Evolutionary conservation across 2,888 invertebrate genomes (phyloP).

Genomic region (Cataglyphis livida): DNA sequence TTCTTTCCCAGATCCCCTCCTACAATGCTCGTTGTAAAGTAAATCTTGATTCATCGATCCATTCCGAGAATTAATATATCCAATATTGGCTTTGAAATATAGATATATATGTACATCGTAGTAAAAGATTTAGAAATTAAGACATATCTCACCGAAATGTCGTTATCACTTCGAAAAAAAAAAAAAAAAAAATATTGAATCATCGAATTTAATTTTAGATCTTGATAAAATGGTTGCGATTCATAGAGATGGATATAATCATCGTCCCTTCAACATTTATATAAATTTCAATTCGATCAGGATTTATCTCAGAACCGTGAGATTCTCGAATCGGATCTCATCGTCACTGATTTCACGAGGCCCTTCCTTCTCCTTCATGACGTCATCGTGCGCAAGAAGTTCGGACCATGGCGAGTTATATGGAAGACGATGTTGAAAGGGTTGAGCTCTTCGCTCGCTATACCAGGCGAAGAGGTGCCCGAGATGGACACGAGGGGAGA

Average conservation of each 20-base stretch:
- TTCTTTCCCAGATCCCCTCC: not conserved
- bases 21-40: too few species aligned
- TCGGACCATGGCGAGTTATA: slow-evolving; percentile 33
- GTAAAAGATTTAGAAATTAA: not conserved
- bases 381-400: slow-evolving; percentile 18
- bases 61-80: slow-evolving; percentile 3
- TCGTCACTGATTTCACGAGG: not conserved
- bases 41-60: slow-evolving; percentile 5
- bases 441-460: slow-evolving; percentile 9
- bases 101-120: not conserved
- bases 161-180: not conserved
- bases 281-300: slow-evolving; percentile 1
- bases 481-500: slow-evolving; percentile 20
- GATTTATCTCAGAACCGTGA: not conserved
- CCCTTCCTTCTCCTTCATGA: not conserved
- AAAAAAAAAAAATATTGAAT: not conserved
- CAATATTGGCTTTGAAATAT: not conserved
- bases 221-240: not conserved
- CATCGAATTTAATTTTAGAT: not conserved
- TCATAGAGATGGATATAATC: not conserved
- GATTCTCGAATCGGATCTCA: not conserved
- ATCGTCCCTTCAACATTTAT: not conserved
- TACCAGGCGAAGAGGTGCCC: slow-evolving; percentile 17
- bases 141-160: not conserved
- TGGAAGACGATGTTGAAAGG: slow-evolving; percentile 35